A percentile compares a stretch with the other conserved stretches of the same genome.
These are phyloP conservation scores for Prunella fulvescens DNA, from an alignment of 2,113 vertebrate genomes.

Conservation along the genomic window DNA sequence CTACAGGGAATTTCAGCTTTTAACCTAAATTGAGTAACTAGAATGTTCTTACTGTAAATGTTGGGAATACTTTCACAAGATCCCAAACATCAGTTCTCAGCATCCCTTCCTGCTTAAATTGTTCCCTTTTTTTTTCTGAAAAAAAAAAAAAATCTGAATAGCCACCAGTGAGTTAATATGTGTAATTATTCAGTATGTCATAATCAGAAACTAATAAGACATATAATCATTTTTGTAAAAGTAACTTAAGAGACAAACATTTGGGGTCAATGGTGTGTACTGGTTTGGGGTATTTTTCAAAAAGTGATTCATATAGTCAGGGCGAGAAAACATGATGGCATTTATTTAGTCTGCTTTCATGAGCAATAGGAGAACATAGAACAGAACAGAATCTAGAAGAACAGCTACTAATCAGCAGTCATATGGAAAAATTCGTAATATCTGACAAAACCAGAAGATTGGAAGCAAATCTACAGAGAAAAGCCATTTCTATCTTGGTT, in stretches of 20 bases:
- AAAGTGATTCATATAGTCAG: not conserved
- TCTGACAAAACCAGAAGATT: not conserved
- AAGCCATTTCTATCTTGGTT: not conserved
- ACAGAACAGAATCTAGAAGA: not conserved
- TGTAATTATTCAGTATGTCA: not conserved
- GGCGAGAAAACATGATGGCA: not conserved
- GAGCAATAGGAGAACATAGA: not conserved
- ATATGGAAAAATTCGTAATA: not conserved
- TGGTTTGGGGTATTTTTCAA: rapidly evolving
- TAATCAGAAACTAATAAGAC: not conserved
- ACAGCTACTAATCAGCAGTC: not conserved
- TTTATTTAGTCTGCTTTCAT: not conserved
- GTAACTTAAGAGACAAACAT: not conserved
- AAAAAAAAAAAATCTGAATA: not conserved
- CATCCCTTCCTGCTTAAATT: not conserved
- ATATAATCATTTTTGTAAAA: not conserved
- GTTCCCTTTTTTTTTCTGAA: not conserved
- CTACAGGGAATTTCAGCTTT: not conserved
- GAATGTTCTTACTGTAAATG: not conserved
- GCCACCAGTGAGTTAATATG: not conserved
- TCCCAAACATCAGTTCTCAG: not conserved
- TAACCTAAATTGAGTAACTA: not conserved
- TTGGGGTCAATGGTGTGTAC: not conserved
- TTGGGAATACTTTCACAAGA: not conserved
- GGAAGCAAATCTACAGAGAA: not conserved